phyloP scores from a whole-genome alignment of 2,797 vertebrate genomes.

The Buceros bicornis region DNA sequence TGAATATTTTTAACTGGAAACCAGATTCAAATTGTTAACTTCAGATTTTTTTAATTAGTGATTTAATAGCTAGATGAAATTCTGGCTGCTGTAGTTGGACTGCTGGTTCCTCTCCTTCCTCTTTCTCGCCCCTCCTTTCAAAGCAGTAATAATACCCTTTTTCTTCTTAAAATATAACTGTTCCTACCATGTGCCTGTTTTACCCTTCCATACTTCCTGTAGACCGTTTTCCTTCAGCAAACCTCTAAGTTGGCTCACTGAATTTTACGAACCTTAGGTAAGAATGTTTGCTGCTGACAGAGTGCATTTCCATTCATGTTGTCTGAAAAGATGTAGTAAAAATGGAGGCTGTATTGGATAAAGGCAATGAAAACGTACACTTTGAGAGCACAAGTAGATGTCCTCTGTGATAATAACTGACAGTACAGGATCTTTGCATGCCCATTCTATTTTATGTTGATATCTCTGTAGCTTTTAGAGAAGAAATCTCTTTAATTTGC shows the following conservation, averaged over 20 bases:
- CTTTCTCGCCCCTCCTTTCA: not conserved
- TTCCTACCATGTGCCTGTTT: not conserved
- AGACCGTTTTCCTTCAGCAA: not conserved
- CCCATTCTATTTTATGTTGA: fast-evolving
- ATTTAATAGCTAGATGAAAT: not conserved
- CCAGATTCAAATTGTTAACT: not conserved
- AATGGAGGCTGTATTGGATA: not conserved
- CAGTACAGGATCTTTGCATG: not conserved
- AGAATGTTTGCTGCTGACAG: not conserved
- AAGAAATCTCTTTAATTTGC: not conserved
- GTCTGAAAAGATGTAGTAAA: not conserved
- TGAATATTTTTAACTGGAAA: not conserved
- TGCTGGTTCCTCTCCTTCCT: not conserved
- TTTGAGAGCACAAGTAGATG: not conserved
- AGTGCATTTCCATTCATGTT: not conserved
- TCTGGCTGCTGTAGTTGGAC: not conserved
- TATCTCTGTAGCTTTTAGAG: not conserved
- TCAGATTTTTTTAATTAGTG: not conserved
- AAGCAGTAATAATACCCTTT: not conserved
- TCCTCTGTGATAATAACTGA: not conserved
- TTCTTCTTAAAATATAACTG: not conserved
- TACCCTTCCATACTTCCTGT: not conserved
- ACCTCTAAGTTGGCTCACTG: not conserved
- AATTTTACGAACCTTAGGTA: not conserved
- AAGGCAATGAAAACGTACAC: not conserved